These are phyloP conservation scores for Astropecten irregularis DNA, from an alignment of 53 echinoderm and acorn worm genomes.

Conservation along the genomic window DNA sequence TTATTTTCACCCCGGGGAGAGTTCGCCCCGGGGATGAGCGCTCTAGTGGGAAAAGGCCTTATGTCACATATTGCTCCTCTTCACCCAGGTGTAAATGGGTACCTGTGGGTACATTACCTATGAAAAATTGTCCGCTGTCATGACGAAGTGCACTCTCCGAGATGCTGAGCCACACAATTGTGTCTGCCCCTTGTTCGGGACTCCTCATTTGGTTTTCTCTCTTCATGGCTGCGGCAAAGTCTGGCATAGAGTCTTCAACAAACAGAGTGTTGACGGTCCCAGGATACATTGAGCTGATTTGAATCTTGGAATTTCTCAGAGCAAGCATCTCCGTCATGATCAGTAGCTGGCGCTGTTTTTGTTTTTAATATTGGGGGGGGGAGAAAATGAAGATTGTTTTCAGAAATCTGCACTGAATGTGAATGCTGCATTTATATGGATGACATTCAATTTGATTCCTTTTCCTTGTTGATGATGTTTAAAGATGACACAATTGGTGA, in stretches of 20 bases:
- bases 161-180: constrained; percentile 74
- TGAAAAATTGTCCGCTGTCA: constrained; percentile 76
- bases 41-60: too few relatives aligned
- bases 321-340: constrained; percentile 92
- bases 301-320: constrained; percentile 60
- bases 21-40: too few relatives aligned
- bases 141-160: constrained; percentile 50
- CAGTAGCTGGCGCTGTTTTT: constrained; percentile 78
- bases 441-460: too few relatives aligned
- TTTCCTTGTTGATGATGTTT: too few relatives aligned
- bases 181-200: constrained; percentile 85
- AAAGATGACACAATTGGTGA: too few relatives aligned
- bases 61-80: too few relatives aligned
- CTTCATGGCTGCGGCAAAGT: not conserved
- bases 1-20: too few relatives aligned
- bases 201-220: constrained; percentile 60
- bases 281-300: constrained; percentile 85
- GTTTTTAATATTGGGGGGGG: not conserved
- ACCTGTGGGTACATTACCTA: too few relatives aligned
- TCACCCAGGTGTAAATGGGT: too few relatives aligned
- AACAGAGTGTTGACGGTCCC: constrained; percentile 83
- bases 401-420: too few relatives aligned
- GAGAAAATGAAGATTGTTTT: too few relatives aligned
- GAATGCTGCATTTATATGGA: too few relatives aligned
- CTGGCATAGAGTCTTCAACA: constrained; percentile 69